phyloP scores from a whole-genome alignment of 2,113 vertebrate species.

The Argyrosomus japonicus region DNA sequence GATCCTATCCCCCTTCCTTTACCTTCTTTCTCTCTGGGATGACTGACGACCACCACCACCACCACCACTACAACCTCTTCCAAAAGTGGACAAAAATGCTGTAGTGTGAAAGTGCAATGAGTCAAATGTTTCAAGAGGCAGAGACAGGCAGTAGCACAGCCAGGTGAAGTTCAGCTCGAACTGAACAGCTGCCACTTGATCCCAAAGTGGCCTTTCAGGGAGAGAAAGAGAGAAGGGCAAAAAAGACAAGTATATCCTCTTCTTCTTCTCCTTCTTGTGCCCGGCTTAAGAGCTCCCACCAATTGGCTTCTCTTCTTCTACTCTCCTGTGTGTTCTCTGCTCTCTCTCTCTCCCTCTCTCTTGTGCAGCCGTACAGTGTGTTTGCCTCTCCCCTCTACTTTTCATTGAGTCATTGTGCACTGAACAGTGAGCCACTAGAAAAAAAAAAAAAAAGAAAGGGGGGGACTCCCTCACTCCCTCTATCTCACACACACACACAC shows the following conservation, averaged over 20 bases:
- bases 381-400: constrained; percentile 79
- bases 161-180: constrained; percentile 59
- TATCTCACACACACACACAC: constrained; percentile 58
- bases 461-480: constrained; percentile 74
- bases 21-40: background rate
- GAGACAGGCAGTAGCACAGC: constrained; percentile 19
- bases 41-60: constrained; percentile 5
- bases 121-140: constrained; percentile 2
- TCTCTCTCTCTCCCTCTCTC: constrained; percentile 41
- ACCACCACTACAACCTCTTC: background rate
- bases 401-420: constrained; percentile 82
- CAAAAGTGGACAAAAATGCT: constrained; percentile 28
- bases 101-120: background rate
- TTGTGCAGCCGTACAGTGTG: constrained; percentile 71
- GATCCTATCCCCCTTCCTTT: constrained; percentile 11
- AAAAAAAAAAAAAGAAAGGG: constrained; percentile 36
- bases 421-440: constrained; percentile 74
- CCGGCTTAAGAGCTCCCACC: constrained; percentile 50
- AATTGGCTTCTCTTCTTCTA: constrained; percentile 51
- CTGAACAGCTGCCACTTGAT: constrained; percentile 62
- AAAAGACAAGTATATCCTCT: constrained; percentile 51
- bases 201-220: constrained; percentile 52
- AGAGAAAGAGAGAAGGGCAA: constrained; percentile 23
- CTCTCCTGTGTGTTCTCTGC: constrained; percentile 51
- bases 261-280: constrained; percentile 46